Conservation (phyloP, 1,140 invertebrate species). For the Agrilus planipennis region DNA sequence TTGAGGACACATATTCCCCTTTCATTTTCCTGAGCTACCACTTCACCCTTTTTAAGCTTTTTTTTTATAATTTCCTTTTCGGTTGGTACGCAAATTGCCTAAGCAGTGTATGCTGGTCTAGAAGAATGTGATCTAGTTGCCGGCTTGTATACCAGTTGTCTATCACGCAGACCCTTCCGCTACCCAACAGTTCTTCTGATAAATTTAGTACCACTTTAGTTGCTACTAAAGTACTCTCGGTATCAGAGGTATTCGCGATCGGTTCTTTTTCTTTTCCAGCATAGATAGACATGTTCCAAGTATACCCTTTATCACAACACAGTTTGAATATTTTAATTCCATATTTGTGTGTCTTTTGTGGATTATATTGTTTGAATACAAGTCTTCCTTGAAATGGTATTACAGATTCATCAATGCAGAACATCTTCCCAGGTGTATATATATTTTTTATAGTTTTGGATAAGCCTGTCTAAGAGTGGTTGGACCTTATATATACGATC, state of each 20-base stretch:
- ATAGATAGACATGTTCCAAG: conserved; percentile 20
- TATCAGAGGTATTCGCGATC: too few relatives aligned
- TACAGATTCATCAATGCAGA: conserved; percentile 21
- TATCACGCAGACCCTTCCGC: conserved; percentile 29
- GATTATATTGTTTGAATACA: conserved; percentile 22
- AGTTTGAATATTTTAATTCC: conserved; percentile 23
- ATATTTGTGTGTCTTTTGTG: conserved; percentile 17
- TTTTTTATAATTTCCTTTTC: conserved; percentile 23
- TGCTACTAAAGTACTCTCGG: too few relatives aligned
- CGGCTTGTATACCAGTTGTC: conserved; percentile 36
- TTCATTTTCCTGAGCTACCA: conserved; percentile 26
- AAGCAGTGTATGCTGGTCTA: conserved; percentile 25
- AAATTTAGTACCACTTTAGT: conserved; percentile 23
- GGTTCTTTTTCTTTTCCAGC: conserved; percentile 12
- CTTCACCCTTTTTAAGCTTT: conserved; percentile 28
- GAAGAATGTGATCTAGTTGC: conserved; percentile 26
- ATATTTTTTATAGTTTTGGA: conserved; percentile 11
- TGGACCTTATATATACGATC: conserved; percentile 19
- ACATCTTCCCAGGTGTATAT: conserved; percentile 10
- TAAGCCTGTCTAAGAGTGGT: conserved; percentile 12
- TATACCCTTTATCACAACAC: conserved; percentile 12
- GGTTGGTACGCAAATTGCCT: conserved; percentile 27
- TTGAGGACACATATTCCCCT: conserved; percentile 28
- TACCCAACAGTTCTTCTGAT: conserved; percentile 22
- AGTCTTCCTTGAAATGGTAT: conserved; percentile 26